A percentile compares a stretch with the other conserved stretches of the same genome.
Evolutionary conservation across 1,140 invertebrate species (phyloP).

Genomic region (Drosophila nebulosa): DNA sequence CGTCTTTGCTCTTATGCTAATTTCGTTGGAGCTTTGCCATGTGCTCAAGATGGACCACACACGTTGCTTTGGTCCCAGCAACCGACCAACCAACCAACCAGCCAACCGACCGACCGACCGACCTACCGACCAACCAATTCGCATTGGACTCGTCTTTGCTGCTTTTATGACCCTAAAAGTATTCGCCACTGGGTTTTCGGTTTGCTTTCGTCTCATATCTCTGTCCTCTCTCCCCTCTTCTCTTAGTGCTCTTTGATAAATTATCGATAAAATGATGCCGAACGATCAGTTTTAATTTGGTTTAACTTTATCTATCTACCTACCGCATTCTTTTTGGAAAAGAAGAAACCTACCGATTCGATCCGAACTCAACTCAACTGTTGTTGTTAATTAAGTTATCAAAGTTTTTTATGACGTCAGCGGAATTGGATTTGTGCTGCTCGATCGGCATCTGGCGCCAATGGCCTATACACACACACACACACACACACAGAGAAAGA

Average conservation of each 20-base stretch:
- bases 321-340: conserved; percentile 64
- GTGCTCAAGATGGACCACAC: conserved; percentile 65
- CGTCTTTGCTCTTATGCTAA: conserved; percentile 65
- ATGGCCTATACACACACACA: conserved; percentile 29
- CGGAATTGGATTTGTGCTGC: conserved; percentile 18
- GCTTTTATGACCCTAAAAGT: conserved; percentile 54
- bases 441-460: conserved; percentile 55
- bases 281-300: conserved; percentile 76
- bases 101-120: background rate
- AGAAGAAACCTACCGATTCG: conserved; percentile 6
- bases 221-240: too few species aligned
- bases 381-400: conserved; percentile 75
- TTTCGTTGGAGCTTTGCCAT: conserved; percentile 42
- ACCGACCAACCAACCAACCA: background rate
- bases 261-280: conserved; percentile 79
- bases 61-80: conserved; percentile 41
- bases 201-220: conserved; percentile 6
- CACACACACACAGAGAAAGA: conserved; percentile 4
- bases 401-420: conserved; percentile 76
- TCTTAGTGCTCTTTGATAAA: conserved; percentile 56
- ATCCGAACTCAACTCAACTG: conserved; percentile 11
- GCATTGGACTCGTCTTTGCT: background rate
- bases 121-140: background rate
- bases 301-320: conserved; percentile 58
- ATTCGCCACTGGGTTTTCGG: conserved; percentile 73